phyloP scores from a whole-genome alignment of 2,888 invertebrate genomes.

The Agrypnus murinus region DNA sequence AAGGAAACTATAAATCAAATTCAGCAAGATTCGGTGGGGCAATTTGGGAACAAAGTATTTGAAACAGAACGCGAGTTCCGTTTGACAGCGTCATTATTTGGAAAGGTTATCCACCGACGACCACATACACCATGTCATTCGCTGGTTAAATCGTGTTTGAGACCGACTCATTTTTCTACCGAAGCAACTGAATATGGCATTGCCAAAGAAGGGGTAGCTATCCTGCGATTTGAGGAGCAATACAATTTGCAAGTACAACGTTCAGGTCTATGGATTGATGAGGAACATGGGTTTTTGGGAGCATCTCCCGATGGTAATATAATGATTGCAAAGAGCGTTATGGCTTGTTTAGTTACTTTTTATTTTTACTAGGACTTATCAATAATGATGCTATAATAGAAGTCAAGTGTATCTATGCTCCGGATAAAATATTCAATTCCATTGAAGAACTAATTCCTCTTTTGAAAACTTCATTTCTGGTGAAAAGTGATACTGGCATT shows the following conservation, averaged over 20 bases:
- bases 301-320: constrained; percentile 42
- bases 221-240: too few relatives aligned
- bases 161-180: too few relatives aligned
- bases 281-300: constrained; percentile 29
- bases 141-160: constrained; percentile 27
- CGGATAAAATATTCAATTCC: too few relatives aligned
- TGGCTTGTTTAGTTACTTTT: too few relatives aligned
- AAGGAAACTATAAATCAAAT: background rate
- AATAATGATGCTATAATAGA: constrained; percentile 30
- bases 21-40: background rate
- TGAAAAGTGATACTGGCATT: constrained; percentile 12
- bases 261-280: too few relatives aligned
- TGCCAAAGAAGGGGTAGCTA: too few relatives aligned
- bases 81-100: constrained; percentile 52
- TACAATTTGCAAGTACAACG: too few relatives aligned
- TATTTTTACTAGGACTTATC: constrained; percentile 28
- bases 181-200: too few relatives aligned
- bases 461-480: constrained; percentile 21
- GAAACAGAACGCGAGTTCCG: constrained; percentile 10
- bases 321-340: too few relatives aligned
- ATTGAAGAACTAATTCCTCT: too few relatives aligned
- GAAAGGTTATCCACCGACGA: constrained; percentile 42
- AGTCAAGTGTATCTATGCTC: constrained; percentile 28
- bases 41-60: constrained; percentile 1
- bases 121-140: background rate